Conservation (phyloP, 2,888 invertebrate species). For the Phania funesta region DNA sequence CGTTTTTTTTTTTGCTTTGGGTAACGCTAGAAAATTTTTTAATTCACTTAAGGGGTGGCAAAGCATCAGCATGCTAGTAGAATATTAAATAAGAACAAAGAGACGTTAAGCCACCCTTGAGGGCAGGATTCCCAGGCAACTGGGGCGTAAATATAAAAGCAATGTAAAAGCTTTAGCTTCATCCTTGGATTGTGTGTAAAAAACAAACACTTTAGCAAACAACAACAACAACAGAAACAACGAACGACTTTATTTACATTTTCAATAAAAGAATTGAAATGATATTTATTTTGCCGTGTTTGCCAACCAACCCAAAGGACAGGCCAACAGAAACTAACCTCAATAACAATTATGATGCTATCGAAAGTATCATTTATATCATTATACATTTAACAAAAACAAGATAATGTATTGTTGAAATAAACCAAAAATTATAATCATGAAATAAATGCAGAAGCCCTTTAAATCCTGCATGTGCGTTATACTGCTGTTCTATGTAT, state of each 20-base stretch:
- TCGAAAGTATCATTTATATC: conserved; percentile 39
- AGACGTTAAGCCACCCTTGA: conserved; percentile 63
- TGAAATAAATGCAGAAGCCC: conserved; percentile 69
- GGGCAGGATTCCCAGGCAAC: conserved; percentile 67
- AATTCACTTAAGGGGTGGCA: conserved; percentile 51
- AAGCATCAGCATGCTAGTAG: conserved; percentile 18
- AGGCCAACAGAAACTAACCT: conserved; percentile 47
- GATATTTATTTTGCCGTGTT: conserved; percentile 37
- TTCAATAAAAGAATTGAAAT: conserved; percentile 65
- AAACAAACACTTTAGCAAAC: conserved; percentile 56
- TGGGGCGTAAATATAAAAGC: conserved; percentile 59
- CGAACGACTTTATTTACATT: conserved; percentile 71
- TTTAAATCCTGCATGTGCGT: conserved; percentile 69
- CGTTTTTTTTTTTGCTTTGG: too few relatives aligned
- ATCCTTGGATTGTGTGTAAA: conserved; percentile 51
- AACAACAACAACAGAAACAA: too few relatives aligned
- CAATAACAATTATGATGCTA: conserved; percentile 34
- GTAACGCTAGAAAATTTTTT: conserved; percentile 37
- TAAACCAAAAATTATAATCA: conserved; percentile 26
- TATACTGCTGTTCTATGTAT: not conserved
- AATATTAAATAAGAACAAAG: conserved; percentile 7
- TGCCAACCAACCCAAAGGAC: not conserved
- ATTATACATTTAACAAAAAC: conserved; percentile 45
- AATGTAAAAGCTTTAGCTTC: conserved; percentile 45
- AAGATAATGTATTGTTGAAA: conserved; percentile 41